Evolutionary conservation across 2,113 vertebrate species (phyloP).

Genomic region (Genyomyrus donnyi): DNA sequence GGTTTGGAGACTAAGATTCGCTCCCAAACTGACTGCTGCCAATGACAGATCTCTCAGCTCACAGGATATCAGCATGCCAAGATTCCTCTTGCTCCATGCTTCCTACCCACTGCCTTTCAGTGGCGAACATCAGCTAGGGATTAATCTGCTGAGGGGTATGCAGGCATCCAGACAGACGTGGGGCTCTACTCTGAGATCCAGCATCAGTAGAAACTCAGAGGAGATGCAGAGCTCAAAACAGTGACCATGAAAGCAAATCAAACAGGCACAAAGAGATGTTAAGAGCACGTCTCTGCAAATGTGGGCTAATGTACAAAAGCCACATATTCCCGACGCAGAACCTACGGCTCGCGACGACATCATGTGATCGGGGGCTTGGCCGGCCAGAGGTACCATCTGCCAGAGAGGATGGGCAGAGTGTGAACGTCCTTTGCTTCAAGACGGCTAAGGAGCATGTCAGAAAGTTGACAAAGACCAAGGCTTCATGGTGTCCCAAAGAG

Average conservation of each 20-base stretch:
- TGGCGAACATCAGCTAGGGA: conserved; percentile 10
- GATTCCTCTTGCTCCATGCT: neutral
- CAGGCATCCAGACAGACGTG: conserved; percentile 37
- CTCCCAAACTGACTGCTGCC: neutral
- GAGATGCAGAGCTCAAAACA: neutral
- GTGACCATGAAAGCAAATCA: neutral
- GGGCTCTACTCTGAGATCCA: conserved; percentile 15
- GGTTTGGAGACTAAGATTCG: neutral
- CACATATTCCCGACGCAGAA: neutral
- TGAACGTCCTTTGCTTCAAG: neutral
- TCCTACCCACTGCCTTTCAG: conserved; percentile 20
- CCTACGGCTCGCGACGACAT: neutral
- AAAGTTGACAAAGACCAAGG: neutral
- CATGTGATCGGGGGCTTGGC: neutral
- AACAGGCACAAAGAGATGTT: neutral
- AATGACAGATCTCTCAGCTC: neutral
- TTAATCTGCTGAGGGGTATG: conserved; percentile 42
- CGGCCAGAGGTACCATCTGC: conserved; percentile 3
- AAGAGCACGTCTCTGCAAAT: neutral
- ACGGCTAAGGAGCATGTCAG: neutral
- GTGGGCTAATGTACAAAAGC: neutral
- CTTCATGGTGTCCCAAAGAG: neutral
- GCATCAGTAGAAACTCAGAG: neutral
- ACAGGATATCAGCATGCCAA: neutral
- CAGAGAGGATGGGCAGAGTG: neutral